phyloP scores from a whole-genome alignment of 2,888 invertebrate species.

The Ecliptopera silaceata region DNA sequence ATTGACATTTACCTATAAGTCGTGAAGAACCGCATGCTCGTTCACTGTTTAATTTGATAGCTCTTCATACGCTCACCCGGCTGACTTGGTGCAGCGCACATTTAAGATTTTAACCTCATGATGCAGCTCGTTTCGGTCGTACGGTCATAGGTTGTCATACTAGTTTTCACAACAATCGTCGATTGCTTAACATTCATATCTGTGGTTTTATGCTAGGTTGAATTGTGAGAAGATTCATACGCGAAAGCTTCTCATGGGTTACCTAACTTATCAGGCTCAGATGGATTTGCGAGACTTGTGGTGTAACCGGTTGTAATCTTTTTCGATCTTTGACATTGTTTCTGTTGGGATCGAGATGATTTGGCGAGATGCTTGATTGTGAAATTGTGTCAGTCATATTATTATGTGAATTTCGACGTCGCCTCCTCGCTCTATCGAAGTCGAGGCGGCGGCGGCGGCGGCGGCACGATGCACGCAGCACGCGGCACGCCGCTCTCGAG shows the following conservation, averaged over 20 bases:
- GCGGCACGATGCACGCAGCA: conserved; percentile 26
- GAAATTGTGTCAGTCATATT: conserved; percentile 28
- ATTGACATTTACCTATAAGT: conserved; percentile 73
- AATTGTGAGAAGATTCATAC: conserved; percentile 54
- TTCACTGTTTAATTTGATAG: conserved; percentile 48
- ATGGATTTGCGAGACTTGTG: conserved; percentile 33
- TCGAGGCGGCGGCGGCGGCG: neutral
- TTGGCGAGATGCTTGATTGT: conserved; percentile 25
- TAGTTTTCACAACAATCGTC: conserved; percentile 34
- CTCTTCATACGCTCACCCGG: conserved; percentile 37
- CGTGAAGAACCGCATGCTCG: conserved; percentile 46
- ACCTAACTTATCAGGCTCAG: conserved; percentile 40
- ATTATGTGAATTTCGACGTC: conserved; percentile 15
- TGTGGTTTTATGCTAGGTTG: conserved; percentile 39
- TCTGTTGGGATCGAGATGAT: conserved; percentile 26
- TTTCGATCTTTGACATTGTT: conserved; percentile 36
- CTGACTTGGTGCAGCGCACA: neutral
- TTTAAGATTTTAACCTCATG: neutral
- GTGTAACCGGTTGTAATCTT: conserved; percentile 34
- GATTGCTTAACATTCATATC: conserved; percentile 44
- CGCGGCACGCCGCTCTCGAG: conserved; percentile 28
- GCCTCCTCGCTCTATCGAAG: neutral
- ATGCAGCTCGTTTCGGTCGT: conserved; percentile 20
- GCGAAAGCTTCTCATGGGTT: conserved; percentile 49
- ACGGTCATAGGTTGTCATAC: conserved; percentile 31